Evolutionary conservation across 2,888 invertebrate species (phyloP), one percentile per base, ranked within the genome.

Genomic region (Dione vanillae): DNA sequence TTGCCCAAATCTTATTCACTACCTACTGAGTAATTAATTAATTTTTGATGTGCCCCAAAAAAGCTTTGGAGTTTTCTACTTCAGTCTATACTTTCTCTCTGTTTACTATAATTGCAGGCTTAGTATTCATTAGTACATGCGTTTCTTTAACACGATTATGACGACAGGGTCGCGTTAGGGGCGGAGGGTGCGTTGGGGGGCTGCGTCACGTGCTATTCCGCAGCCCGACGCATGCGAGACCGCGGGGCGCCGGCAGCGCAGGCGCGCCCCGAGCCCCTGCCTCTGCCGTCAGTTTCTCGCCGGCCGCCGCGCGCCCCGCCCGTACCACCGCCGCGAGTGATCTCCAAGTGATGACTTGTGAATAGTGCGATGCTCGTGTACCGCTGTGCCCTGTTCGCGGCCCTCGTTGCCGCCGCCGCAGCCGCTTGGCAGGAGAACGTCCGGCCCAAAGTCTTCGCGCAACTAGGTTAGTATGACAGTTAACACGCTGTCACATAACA

Each of bases 361-460:
- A 91, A 87, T 92, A 92, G 92, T 92, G 93, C 92, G 86, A 92
- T 93, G 92, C 79, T 92, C 89, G 89, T 92, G 90, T 85, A 89
- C 78, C 92, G 91, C 84, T 91, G 90, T 90, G 89, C 88, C 85
- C 84, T 90, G 82, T 76, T 94, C 83, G 92, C 94, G 93, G 90
- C 94, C 86, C 85, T 94, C 90, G 87, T 92, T 91, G 91, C 93
- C 92, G 83, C 85, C 83, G 90, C 91, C 92, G 93, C 85, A 94
- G 95, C 85, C 75, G 96, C 96, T 84, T 97, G 97, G 97, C 97
- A 97, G 95, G 97, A 97, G 93, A 97, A 97, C 93, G 96, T 97
- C 91, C 95, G 97, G 94, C 97, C 97, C 85, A 97, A 97, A 95
- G 96, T 97, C 96, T 97, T 96, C 95, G 97, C 97, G 89, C 96